phyloP scores from a whole-genome alignment of 2,888 invertebrate genomes.

The Eulithis testata region DNA sequence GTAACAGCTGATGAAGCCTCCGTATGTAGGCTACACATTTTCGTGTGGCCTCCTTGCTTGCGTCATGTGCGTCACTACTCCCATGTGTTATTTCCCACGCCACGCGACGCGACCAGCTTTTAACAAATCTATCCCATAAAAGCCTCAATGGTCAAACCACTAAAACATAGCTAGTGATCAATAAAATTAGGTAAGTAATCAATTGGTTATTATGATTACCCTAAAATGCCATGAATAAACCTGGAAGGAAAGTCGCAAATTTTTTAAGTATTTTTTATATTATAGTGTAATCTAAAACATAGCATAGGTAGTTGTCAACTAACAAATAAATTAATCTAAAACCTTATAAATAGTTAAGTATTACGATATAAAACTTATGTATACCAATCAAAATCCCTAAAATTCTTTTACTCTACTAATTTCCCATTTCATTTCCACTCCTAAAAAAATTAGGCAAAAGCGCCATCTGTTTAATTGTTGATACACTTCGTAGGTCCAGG shows the following conservation, averaged over 20 bases:
- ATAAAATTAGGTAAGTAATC: too few species aligned
- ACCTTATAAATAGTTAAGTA: constrained; percentile 26
- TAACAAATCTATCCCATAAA: too few species aligned
- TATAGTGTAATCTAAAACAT: not conserved
- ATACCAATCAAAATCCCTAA: constrained; percentile 7
- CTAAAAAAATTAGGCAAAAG: not conserved
- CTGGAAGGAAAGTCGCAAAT: not conserved
- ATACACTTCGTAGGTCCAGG: constrained; percentile 46
- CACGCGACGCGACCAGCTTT: too few species aligned
- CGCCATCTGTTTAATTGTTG: constrained; percentile 15
- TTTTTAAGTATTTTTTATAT: constrained; percentile 1
- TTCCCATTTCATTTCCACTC: constrained; percentile 1
- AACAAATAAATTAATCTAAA: constrained; percentile 24
- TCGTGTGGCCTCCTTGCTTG: too few species aligned
- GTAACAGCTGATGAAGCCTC: constrained; percentile 23
- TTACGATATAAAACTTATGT: constrained; percentile 43
- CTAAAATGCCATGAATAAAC: not conserved
- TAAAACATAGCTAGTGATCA: too few species aligned
- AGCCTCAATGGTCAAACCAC: too few species aligned
- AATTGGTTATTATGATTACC: too few species aligned
- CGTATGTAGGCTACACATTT: not conserved
- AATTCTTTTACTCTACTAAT: not conserved
- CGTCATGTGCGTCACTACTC: too few species aligned
- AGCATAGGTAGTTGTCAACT: not conserved
- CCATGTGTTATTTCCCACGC: too few species aligned